Conservation (phyloP, 2,797 vertebrate genomes). For the Petrocephalus schoutedeni region DNA sequence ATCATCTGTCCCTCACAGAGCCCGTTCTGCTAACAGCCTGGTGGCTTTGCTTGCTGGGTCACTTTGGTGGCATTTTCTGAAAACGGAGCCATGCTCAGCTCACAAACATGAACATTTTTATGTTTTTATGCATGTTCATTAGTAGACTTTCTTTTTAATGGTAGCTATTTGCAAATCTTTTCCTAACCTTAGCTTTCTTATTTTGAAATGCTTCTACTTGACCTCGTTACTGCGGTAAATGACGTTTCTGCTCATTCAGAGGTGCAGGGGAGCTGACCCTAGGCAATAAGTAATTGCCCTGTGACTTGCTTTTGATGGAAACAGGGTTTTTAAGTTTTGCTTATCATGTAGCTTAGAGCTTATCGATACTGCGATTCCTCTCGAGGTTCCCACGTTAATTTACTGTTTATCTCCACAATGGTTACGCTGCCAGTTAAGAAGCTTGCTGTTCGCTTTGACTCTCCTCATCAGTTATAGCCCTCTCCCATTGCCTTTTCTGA, state of each 20-base stretch:
- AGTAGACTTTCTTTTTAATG: neutral
- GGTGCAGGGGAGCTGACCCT: neutral
- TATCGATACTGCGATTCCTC: neutral
- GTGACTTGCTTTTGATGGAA: neutral
- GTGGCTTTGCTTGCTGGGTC: neutral
- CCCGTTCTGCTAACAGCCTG: neutral
- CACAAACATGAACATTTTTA: neutral
- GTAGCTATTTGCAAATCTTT: neutral
- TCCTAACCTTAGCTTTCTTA: neutral
- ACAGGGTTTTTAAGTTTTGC: neutral
- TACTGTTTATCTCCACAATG: neutral
- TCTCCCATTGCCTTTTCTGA: no score
- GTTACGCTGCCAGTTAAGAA: neutral
- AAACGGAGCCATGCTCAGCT: neutral
- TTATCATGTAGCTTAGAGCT: neutral
- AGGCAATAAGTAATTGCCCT: neutral
- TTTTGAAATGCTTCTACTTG: neutral
- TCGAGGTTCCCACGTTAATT: conserved; percentile 18
- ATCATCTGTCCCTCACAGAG: no score
- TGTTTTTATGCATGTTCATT: neutral
- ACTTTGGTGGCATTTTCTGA: neutral
- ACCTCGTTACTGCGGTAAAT: neutral
- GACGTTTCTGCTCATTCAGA: neutral
- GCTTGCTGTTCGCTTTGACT: neutral
- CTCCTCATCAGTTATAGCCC: no score